Conservation (phyloP, 1,140 invertebrate species). For the Nasonia giraulti region DNA sequence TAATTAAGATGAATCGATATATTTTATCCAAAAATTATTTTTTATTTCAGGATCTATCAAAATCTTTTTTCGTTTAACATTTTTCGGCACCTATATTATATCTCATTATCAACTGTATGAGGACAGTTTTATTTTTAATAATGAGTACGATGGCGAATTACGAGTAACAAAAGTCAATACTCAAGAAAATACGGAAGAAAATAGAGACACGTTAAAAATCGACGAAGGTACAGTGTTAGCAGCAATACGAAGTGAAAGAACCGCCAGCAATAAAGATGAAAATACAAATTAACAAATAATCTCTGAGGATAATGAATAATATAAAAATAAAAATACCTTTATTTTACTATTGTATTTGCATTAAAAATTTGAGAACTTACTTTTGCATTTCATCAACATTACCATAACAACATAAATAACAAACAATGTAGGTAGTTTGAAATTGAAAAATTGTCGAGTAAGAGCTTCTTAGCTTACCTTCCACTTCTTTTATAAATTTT, state of each 20-base stretch:
- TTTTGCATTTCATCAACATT: background rate
- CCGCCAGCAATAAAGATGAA: background rate
- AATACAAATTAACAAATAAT: background rate
- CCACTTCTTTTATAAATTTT: background rate
- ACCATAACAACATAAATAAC: constrained; percentile 17
- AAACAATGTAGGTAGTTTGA: background rate
- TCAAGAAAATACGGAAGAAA: background rate
- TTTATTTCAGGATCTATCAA: constrained; percentile 56
- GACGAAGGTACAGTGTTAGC: constrained; percentile 27
- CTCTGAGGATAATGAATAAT: no score
- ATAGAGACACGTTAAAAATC: background rate
- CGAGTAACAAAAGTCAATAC: constrained; percentile 54
- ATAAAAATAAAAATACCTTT: background rate
- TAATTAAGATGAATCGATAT: background rate
- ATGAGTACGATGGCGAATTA: constrained; percentile 58
- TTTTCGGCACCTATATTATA: constrained; percentile 63
- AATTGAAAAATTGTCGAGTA: constrained; percentile 31
- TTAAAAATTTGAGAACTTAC: no score
- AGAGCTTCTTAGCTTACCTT: background rate
- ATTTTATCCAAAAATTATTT: background rate
- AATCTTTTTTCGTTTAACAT: constrained; percentile 61
- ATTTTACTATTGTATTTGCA: background rate
- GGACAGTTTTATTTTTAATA: constrained; percentile 59
- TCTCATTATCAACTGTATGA: constrained; percentile 63
- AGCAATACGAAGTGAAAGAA: background rate